Base-by-base conservation (phyloP, 2,797 vertebrate species). In the Rhynchonycteris naso region DNA sequence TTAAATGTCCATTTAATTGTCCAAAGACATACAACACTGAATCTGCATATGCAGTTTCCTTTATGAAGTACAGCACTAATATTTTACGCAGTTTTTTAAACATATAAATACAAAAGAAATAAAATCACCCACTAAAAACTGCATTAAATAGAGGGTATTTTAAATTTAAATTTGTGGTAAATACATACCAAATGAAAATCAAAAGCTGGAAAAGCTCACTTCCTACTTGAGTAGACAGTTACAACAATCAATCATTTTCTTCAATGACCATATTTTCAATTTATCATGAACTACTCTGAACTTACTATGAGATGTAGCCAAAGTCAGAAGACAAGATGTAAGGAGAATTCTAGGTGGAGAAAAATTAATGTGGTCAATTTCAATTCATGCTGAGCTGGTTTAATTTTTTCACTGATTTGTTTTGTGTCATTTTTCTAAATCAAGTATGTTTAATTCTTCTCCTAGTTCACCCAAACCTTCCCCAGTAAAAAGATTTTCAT, bases 381-480 rank as follows among this genome's bases (percentile, higher is more conserved):
- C 94, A 96, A 80, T 97, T 97, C 97, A 72, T 75, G 95, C 89
- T 97, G 97, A 96, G 96, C 35, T 63, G 89, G 96, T 91, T 97
- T 96, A 88, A 96, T 59, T 97, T 95, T 88, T 81, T 68, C 81
- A 63, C 80, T 75, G 75, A 95, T 56, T 96, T 97, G 85, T 94
- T 18, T 92, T 87, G 35, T 89, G 97, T 98, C 98, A 99, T 98
- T 99, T 99, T 85, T 99, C 99, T 98, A 99, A 97, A 86, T 98
- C 99, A 97, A 99, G 98, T 97, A 99, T 99, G 98, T 99, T 99
- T 58, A 99, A 98, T 96, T 99, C 99, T 98, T 99, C 99, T 96
- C 99, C 99, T 89, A 99, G 98, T 97, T 99, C 99, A 94, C 99
- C 99, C 97, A 99, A 98, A 97, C 99, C 99, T 98, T 99, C 99